Conservation (phyloP, 1,140 invertebrate genomes). For the Rhagoletis pomonella region DNA sequence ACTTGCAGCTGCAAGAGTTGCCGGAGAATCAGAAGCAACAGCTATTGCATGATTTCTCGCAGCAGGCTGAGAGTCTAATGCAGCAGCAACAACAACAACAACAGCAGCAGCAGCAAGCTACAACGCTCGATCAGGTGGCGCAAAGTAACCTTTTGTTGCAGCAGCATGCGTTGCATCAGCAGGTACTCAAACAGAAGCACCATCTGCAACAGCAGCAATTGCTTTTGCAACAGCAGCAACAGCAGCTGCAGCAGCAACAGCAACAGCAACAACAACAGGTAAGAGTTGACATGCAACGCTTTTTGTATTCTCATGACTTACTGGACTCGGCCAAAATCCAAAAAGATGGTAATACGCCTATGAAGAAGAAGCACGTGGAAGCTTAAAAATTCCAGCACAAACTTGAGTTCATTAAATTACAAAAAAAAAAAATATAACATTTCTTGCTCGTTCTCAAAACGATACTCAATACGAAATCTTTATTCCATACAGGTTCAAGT, state of each 20-base stretch:
- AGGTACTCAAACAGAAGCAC: conserved; percentile 71
- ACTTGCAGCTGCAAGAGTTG: conserved; percentile 64
- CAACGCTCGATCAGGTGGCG: conserved; percentile 57
- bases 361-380: too few species aligned
- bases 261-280: conserved; percentile 67
- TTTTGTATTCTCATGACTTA: too few species aligned
- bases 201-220: conserved; percentile 64
- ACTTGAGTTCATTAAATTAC: too few species aligned
- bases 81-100: conserved; percentile 61
- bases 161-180: conserved; percentile 70
- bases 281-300: not conserved
- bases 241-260: conserved; percentile 72
- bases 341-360: too few species aligned
- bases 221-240: conserved; percentile 62
- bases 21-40: conserved; percentile 61
- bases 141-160: conserved; percentile 61
- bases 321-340: too few species aligned
- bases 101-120: conserved; percentile 72
- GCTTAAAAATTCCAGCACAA: too few species aligned
- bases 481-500: conserved; percentile 76
- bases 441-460: too few species aligned
- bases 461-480: too few species aligned
- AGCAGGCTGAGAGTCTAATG: conserved; percentile 60
- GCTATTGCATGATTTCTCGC: conserved; percentile 60
- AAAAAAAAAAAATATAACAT: too few species aligned